Evolutionary conservation across 1,140 invertebrate species (phyloP).

Genomic region (Lasaia peninsularis): DNA sequence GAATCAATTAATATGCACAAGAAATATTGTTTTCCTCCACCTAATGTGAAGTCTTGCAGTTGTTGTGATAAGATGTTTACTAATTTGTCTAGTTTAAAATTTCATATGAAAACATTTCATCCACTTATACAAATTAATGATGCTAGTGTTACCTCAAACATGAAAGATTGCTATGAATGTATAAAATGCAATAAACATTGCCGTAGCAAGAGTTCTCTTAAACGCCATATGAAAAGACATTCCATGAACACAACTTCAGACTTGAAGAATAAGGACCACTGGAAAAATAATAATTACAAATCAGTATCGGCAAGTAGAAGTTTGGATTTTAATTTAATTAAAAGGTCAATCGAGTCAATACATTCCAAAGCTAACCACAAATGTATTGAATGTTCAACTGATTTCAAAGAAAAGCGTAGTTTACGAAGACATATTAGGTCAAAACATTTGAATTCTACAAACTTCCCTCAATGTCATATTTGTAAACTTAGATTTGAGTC

Average conservation of each 20-base stretch:
- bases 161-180: constrained; percentile 24
- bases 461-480: constrained; percentile 55
- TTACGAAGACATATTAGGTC: constrained; percentile 51
- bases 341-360: constrained; percentile 51
- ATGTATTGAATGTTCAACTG: constrained; percentile 52
- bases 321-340: constrained; percentile 53
- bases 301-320: constrained; percentile 5
- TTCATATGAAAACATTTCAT: constrained; percentile 54
- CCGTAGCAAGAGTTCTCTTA: constrained; percentile 39
- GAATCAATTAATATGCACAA: constrained; percentile 44
- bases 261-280: background rate
- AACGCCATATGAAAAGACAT: constrained; percentile 41
- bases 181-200: constrained; percentile 33
- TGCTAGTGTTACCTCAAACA: constrained; percentile 36
- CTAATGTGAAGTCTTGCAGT: constrained; percentile 39
- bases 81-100: constrained; percentile 51
- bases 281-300: background rate
- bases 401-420: constrained; percentile 61
- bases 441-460: constrained; percentile 46
- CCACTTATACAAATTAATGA: constrained; percentile 45
- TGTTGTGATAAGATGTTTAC: constrained; percentile 60
- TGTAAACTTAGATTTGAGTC: constrained; percentile 58
- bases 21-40: constrained; percentile 46
- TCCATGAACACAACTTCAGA: background rate
- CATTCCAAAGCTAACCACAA: constrained; percentile 54